These are phyloP conservation scores for Rousettus leschenaultii DNA, from an alignment of 2,113 vertebrate genomes.

Conservation along the genomic window DNA sequence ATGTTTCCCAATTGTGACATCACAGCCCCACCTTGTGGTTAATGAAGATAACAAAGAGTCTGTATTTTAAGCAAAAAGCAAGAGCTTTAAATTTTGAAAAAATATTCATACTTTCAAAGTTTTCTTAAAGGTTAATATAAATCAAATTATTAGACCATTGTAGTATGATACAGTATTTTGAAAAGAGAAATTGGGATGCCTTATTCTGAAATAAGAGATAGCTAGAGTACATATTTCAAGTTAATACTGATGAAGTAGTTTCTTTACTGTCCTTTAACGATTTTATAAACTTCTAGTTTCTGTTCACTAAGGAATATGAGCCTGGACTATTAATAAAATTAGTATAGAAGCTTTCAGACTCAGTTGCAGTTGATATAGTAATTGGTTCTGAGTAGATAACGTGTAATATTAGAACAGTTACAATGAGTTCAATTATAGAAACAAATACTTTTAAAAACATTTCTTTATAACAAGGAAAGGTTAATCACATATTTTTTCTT, in stretches of 20 bases:
- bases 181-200: not conserved
- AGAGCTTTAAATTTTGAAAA: not conserved
- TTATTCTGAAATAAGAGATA: not conserved
- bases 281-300: not conserved
- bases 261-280: not conserved
- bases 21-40: slow-evolving; percentile 61
- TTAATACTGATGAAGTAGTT: not conserved
- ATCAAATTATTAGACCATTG: not conserved
- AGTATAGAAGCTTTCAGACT: not conserved
- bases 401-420: not conserved
- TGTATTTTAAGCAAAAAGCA: not conserved
- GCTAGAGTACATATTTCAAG: not conserved
- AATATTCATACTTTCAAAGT: not conserved
- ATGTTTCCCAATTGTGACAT: slow-evolving; percentile 43
- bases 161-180: not conserved
- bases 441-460: not conserved
- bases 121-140: not conserved
- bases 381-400: not conserved
- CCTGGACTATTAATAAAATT: not conserved
- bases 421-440: not conserved
- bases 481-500: not conserved
- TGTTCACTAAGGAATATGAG: not conserved
- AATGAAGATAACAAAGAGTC: not conserved
- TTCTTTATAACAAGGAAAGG: not conserved
- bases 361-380: not conserved